Conservation (phyloP, 2,113 vertebrate genomes). For the human (Homo sapiens) region GRCh38 chr3:150350001-150350500, state of each 20-base stretch:
- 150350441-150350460: neutral
- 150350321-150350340: slow-evolving; percentile 2
- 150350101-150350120: neutral
- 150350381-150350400: neutral
- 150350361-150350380: neutral
- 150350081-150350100: neutral
- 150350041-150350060: neutral
- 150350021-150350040: slow-evolving; percentile 12
- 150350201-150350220: neutral
- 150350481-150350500: neutral
- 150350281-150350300: neutral
- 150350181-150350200: neutral
- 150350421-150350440: neutral
- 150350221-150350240: neutral
- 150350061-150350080: neutral
- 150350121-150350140: neutral
- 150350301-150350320: neutral
- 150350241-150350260: neutral
- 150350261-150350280: neutral
- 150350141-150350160: neutral
- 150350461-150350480: neutral
- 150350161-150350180: neutral
- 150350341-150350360: neutral
- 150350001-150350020: slow-evolving; percentile 22
- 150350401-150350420: neutral